Evolutionary conservation across 2,888 invertebrate species (phyloP).

Genomic region (Sinelater perroti): DNA sequence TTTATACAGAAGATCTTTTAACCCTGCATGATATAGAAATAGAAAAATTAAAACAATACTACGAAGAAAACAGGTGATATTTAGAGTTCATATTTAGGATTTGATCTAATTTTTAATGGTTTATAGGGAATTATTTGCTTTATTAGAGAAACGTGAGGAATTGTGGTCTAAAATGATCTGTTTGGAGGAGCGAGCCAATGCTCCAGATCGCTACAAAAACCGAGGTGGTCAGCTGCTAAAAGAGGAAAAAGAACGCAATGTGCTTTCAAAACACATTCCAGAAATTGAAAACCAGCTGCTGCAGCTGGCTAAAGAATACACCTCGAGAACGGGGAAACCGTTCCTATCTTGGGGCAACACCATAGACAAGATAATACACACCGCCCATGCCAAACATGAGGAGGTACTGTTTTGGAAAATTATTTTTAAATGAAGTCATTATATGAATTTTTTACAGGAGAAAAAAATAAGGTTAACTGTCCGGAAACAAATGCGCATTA

Average conservation of each 20-base stretch:
- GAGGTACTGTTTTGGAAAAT: too few species aligned
- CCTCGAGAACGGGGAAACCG: slow-evolving; percentile 62
- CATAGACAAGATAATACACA: slow-evolving; percentile 66
- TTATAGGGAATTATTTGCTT: slow-evolving; percentile 69
- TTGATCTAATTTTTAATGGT: not conserved
- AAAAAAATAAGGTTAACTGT: slow-evolving; percentile 65
- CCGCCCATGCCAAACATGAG: slow-evolving; percentile 69
- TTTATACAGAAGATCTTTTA: slow-evolving; percentile 82
- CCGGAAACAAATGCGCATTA: slow-evolving; percentile 60
- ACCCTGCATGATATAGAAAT: slow-evolving; percentile 82
- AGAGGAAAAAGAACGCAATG: slow-evolving; percentile 88
- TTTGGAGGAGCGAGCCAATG: slow-evolving; percentile 78
- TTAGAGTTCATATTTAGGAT: not conserved
- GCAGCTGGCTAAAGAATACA: slow-evolving; percentile 65
- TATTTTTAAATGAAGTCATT: too few species aligned
- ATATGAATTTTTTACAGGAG: too few species aligned
- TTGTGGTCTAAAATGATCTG: slow-evolving; percentile 81
- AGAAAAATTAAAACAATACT: slow-evolving; percentile 71
- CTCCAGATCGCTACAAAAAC: slow-evolving; percentile 85
- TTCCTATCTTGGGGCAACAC: slow-evolving; percentile 73
- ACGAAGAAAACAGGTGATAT: slow-evolving; percentile 70
- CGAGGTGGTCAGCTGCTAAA: slow-evolving; percentile 85
- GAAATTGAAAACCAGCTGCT: slow-evolving; percentile 75
- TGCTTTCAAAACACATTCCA: slow-evolving; percentile 2
- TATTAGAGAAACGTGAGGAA: slow-evolving; percentile 71